phyloP scores from a whole-genome alignment of 2,888 invertebrate genomes.

The Idaea dimidiata region DNA sequence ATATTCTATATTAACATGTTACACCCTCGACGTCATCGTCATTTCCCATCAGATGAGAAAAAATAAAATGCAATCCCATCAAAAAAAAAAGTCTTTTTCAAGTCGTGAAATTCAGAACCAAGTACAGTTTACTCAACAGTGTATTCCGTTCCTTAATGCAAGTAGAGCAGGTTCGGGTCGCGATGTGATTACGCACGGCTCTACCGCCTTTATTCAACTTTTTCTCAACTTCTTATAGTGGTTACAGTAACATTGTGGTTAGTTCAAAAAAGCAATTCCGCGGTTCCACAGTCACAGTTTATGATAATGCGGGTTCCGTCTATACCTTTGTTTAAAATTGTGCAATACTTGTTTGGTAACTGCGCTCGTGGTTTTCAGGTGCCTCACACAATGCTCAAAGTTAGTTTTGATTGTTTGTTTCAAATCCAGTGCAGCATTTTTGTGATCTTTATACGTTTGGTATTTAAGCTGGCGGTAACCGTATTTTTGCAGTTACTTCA shows the following conservation, averaged over 20 bases:
- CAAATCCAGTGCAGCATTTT: background rate
- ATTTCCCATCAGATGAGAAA: too few species aligned
- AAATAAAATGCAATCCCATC: background rate
- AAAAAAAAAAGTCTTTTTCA: background rate
- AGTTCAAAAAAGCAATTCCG: slow-evolving; percentile 78
- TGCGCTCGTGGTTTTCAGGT: slow-evolving; percentile 66
- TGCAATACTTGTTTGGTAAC: slow-evolving; percentile 69
- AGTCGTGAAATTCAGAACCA: background rate
- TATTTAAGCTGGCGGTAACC: background rate
- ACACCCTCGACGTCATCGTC: too few species aligned
- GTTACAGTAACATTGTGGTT: slow-evolving; percentile 65
- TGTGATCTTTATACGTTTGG: background rate
- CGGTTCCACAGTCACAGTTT: slow-evolving; percentile 61
- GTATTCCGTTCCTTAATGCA: slow-evolving; percentile 32
- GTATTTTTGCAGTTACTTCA: background rate
- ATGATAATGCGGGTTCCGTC: slow-evolving; percentile 69
- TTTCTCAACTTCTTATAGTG: slow-evolving; percentile 66
- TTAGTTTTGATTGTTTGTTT: slow-evolving; percentile 63
- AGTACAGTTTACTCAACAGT: slow-evolving; percentile 10
- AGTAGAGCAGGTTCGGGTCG: slow-evolving; percentile 35
- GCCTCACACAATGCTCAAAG: slow-evolving; percentile 59
- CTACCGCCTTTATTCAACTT: slow-evolving; percentile 66
- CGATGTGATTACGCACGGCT: slow-evolving; percentile 58
- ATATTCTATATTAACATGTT: too few species aligned
- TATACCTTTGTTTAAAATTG: slow-evolving; percentile 75